A percentile compares a stretch with the other conserved stretches of the same genome.
Evolutionary conservation across 2,888 invertebrate species (phyloP).

Genomic region (Folsomia manolachei): DNA sequence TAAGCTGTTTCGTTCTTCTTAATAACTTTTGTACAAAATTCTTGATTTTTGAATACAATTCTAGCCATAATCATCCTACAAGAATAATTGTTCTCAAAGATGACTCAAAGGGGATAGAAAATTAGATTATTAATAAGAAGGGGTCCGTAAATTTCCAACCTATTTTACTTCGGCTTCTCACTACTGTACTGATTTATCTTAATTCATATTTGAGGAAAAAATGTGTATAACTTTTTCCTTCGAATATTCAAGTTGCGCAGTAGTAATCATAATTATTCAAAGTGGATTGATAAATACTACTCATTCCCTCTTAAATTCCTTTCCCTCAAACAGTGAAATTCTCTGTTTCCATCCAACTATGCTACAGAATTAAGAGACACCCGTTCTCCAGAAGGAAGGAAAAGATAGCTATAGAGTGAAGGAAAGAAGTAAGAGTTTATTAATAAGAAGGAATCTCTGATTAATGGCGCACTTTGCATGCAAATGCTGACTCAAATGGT

Average conservation of each 20-base stretch:
- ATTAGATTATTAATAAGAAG: not conserved
- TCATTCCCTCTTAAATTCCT: constrained; percentile 39
- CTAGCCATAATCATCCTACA: not conserved
- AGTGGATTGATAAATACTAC: constrained; percentile 47
- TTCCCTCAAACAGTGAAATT: no score
- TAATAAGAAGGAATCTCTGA: constrained; percentile 49
- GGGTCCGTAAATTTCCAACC: no score
- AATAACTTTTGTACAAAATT: not conserved
- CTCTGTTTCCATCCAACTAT: constrained; percentile 26
- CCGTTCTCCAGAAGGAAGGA: not conserved
- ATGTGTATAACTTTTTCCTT: constrained; percentile 12
- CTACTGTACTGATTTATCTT: not conserved
- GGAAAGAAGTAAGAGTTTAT: constrained; percentile 35
- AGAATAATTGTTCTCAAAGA: not conserved
- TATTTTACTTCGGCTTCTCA: not conserved
- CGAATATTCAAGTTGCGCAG: constrained; percentile 37
- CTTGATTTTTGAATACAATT: not conserved
- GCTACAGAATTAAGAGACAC: no score
- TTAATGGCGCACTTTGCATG: constrained; percentile 51
- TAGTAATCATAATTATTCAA: constrained; percentile 47
- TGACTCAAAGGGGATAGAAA: not conserved
- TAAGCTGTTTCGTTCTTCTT: no score
- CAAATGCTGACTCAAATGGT: constrained; percentile 51
- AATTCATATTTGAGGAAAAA: not conserved
- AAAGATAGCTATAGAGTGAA: not conserved